A percentile compares a stretch with the other conserved stretches of the same genome.
phyloP scores from a whole-genome alignment of 2,797 vertebrate species.

The Poecilia wingei region DNA sequence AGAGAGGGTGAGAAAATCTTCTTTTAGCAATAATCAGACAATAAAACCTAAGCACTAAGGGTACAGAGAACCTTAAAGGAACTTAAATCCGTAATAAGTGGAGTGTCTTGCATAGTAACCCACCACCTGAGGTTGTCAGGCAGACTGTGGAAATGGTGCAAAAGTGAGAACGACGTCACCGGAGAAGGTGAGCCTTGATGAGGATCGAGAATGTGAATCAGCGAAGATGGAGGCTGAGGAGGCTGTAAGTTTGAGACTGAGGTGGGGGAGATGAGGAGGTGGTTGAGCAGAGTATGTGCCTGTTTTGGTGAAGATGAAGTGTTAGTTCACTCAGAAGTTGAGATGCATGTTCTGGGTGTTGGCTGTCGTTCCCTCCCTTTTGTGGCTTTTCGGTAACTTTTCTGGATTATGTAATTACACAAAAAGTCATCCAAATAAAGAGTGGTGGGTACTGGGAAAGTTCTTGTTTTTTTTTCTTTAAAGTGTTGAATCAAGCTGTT shows the following conservation, averaged over 20 bases:
- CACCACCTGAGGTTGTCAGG: constrained; percentile 29
- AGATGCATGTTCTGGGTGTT: constrained; percentile 40
- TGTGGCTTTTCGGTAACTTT: constrained; percentile 20
- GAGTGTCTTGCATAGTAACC: constrained; percentile 33
- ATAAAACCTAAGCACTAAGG: constrained; percentile 24
- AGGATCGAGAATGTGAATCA: constrained; percentile 63
- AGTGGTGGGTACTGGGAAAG: background rate
- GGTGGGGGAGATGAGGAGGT: constrained; percentile 30
- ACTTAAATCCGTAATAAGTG: constrained; percentile 24
- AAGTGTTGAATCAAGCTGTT: constrained; percentile 38
- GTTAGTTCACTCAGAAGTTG: constrained; percentile 27
- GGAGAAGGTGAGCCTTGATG: constrained; percentile 58
- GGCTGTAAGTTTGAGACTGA: constrained; percentile 51
- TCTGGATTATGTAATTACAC: constrained; percentile 39
- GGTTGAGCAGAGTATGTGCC: constrained; percentile 32
- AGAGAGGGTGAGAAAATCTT: background rate
- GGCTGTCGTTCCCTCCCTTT: constrained; percentile 23
- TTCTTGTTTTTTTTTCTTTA: constrained; percentile 2
- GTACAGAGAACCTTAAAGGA: constrained; percentile 28
- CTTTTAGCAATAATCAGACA: constrained; percentile 31
- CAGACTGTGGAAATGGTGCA: constrained; percentile 28
- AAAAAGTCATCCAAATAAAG: constrained; percentile 24
- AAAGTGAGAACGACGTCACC: constrained; percentile 50
- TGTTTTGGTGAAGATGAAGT: constrained; percentile 43
- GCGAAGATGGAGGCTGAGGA: constrained; percentile 21